Evolutionary conservation across 2,888 invertebrate genomes (phyloP).

Genomic region (Clepsis dumicolana): DNA sequence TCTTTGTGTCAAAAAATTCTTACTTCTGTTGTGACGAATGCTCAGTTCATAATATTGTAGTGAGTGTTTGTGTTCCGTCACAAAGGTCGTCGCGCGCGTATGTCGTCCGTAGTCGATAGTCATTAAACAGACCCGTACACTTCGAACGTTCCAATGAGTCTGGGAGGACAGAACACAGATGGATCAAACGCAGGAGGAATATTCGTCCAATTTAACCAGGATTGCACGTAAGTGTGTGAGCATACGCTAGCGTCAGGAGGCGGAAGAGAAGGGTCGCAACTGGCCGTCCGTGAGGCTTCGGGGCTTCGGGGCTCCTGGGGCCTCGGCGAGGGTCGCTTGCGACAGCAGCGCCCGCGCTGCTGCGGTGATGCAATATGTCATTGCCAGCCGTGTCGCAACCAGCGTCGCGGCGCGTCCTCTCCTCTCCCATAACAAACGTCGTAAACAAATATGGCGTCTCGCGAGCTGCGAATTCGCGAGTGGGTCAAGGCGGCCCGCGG

Average conservation of each 20-base stretch:
- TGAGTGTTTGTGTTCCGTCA: constrained; percentile 73
- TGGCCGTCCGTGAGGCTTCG: constrained; percentile 1
- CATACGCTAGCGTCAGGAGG: constrained; percentile 26
- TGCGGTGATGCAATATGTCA: constrained; percentile 80
- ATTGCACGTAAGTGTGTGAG: constrained; percentile 94
- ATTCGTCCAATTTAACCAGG: constrained; percentile 99
- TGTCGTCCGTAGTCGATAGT: constrained; percentile 68
- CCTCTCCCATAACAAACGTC: constrained; percentile 49
- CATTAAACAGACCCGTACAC: constrained; percentile 67
- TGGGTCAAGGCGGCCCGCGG: constrained; percentile 31
- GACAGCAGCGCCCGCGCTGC: constrained; percentile 41
- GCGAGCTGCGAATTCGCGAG: constrained; percentile 34
- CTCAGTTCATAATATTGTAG: constrained; percentile 70
- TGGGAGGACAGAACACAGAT: constrained; percentile 90
- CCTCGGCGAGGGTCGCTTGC: constrained; percentile 28
- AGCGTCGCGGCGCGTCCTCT: constrained; percentile 33
- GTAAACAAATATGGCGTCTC: constrained; percentile 67
- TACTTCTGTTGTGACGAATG: constrained; percentile 73
- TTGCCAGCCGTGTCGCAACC: constrained; percentile 75
- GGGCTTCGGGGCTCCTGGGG: too few relatives aligned
- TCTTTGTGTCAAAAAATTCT: constrained; percentile 87
- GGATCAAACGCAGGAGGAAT: constrained; percentile 94
- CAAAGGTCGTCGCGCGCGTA: constrained; percentile 70
- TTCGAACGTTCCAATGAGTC: constrained; percentile 92
- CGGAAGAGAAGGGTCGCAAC: constrained; percentile 18